A percentile compares a stretch with the other conserved stretches of the same genome.
phyloP scores from a whole-genome alignment of 2,113 vertebrate species.

The Dasyornis broadbenti region DNA sequence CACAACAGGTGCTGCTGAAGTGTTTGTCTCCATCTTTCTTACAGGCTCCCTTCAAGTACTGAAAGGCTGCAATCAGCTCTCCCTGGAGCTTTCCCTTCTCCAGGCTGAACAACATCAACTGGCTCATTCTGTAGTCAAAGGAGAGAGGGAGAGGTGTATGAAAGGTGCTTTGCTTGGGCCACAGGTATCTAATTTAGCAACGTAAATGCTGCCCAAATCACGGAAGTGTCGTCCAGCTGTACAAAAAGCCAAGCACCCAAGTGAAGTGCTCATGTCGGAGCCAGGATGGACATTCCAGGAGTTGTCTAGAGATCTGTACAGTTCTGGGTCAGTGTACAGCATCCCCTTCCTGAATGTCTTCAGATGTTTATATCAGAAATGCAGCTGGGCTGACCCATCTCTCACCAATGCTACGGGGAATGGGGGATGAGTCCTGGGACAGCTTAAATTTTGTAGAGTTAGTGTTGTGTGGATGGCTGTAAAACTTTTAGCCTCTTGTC shows the following conservation, averaged over 20 bases:
- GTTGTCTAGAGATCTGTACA: background rate
- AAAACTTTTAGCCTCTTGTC: background rate
- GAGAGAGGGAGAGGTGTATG: accelerated
- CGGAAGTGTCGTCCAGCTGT: background rate
- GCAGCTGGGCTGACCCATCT: background rate
- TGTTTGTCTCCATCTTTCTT: background rate
- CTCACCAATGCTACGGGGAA: background rate
- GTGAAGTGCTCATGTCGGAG: accelerated
- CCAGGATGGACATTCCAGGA: background rate
- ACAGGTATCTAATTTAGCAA: background rate
- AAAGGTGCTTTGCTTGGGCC: background rate
- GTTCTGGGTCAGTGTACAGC: background rate
- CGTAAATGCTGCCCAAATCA: accelerated
- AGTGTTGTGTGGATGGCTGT: background rate
- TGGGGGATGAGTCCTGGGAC: background rate
- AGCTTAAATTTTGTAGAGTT: background rate
- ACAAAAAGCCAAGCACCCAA: background rate
- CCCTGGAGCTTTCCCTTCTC: background rate
- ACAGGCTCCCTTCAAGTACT: too few species aligned
- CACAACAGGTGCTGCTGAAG: background rate
- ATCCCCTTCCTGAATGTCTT: background rate
- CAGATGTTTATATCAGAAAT: background rate
- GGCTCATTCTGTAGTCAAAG: background rate
- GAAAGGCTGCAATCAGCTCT: background rate
- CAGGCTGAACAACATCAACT: background rate